Evolutionary conservation across 2,797 vertebrate species (phyloP).

Genomic region (Emydoidea blandingii): DNA sequence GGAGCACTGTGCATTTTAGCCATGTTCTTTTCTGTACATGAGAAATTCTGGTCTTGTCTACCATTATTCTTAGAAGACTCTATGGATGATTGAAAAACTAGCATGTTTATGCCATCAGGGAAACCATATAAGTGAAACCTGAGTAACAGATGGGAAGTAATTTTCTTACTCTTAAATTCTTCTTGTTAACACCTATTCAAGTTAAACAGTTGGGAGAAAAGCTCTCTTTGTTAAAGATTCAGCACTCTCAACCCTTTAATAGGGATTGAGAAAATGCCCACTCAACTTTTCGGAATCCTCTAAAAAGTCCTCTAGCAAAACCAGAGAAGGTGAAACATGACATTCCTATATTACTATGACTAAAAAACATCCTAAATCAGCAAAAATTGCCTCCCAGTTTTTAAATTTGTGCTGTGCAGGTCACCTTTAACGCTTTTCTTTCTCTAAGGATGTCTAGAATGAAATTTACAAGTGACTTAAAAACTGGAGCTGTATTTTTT

Average conservation of each 20-base stretch:
- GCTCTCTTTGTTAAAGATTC: background rate
- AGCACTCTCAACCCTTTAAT: background rate
- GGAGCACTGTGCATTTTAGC: background rate
- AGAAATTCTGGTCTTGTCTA: background rate
- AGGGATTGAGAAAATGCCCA: background rate
- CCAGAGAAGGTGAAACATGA: background rate
- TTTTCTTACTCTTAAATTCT: background rate
- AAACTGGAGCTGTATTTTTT: background rate
- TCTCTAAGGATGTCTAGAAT: background rate
- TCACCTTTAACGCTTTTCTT: background rate
- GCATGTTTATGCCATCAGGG: background rate
- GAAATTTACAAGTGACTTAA: background rate
- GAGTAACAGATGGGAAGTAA: background rate
- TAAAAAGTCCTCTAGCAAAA: background rate
- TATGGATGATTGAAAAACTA: background rate
- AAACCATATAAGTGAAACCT: background rate
- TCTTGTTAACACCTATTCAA: background rate
- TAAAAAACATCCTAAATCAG: background rate
- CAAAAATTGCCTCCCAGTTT: background rate
- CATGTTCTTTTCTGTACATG: background rate
- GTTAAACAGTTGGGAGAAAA: background rate
- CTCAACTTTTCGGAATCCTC: background rate
- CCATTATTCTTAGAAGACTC: background rate
- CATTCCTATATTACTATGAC: background rate
- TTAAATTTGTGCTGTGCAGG: background rate